These are phyloP conservation scores for Physeter macrocephalus DNA, from an alignment of 2,113 vertebrate species.

Conservation along the genomic window DNA sequence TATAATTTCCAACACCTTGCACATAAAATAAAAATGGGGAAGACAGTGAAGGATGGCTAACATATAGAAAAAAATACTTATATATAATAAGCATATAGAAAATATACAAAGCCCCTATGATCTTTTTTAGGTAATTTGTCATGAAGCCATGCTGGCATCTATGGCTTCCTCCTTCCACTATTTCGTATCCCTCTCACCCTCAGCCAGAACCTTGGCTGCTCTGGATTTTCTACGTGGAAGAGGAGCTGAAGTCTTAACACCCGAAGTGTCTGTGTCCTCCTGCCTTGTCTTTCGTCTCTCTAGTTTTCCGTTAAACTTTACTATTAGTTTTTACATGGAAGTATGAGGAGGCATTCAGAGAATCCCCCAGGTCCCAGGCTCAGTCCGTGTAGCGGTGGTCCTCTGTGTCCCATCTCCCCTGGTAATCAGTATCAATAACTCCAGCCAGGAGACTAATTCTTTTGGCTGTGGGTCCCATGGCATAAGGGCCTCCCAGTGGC, in stretches of 20 bases:
- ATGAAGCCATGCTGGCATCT: rapidly evolving
- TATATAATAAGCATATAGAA: background rate
- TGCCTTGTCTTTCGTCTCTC: background rate
- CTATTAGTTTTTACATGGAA: background rate
- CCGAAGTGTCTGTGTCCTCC: background rate
- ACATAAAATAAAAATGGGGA: background rate
- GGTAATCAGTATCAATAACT: background rate
- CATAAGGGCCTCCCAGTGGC: background rate
- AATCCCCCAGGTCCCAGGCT: background rate
- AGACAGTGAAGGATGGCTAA: background rate
- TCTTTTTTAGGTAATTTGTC: background rate
- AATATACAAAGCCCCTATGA: rapidly evolving
- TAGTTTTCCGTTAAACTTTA: background rate
- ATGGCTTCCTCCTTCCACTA: rapidly evolving
- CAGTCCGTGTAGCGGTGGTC: rapidly evolving
- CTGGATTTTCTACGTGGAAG: rapidly evolving
- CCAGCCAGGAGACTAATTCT: background rate
- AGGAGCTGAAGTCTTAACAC: background rate
- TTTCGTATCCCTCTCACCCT: background rate
- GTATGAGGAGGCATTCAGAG: background rate
- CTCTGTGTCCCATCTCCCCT: background rate
- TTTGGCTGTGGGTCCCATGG: background rate
- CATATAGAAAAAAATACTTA: background rate
- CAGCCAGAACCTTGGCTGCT: background rate
- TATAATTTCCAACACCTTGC: background rate